A percentile compares a stretch with the other conserved stretches of the same genome.
phyloP scores from a whole-genome alignment of 2,888 invertebrate genomes.

The Therioaphis trifolii region DNA sequence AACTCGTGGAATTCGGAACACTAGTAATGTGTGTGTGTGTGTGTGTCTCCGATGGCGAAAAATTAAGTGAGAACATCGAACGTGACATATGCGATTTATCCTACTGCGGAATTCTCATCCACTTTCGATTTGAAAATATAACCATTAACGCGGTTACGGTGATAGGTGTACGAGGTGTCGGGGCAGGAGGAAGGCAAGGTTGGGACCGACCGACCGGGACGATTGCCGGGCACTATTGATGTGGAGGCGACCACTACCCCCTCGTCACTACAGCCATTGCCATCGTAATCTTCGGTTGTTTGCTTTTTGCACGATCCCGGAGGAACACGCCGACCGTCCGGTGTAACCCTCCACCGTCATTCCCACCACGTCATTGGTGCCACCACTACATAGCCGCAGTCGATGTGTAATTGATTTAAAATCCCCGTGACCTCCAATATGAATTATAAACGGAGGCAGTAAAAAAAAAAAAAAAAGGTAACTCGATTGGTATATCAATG shows the following conservation, averaged over 20 bases:
- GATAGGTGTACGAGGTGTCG: neutral
- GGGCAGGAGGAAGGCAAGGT: neutral
- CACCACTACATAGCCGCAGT: neutral
- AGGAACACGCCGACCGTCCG: neutral
- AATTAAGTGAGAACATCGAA: slow-evolving; percentile 23
- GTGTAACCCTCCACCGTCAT: too few species aligned
- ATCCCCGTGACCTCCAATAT: neutral
- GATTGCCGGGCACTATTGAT: slow-evolving; percentile 24
- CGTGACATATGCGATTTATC: slow-evolving; percentile 39
- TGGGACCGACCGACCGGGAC: slow-evolving; percentile 19
- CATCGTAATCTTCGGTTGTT: slow-evolving; percentile 18
- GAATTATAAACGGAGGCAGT: neutral
- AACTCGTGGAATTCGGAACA: neutral
- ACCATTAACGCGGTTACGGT: slow-evolving; percentile 16
- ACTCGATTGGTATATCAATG: too few species aligned
- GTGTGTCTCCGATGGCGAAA: neutral
- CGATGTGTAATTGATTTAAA: slow-evolving; percentile 2
- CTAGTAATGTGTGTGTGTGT: neutral
- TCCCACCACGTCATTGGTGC: too few species aligned
- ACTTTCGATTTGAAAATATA: slow-evolving; percentile 18
- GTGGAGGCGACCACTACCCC: neutral
- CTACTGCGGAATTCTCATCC: neutral
- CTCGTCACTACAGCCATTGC: too few species aligned
- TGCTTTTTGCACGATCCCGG: neutral
- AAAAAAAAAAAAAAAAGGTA: too few species aligned